Evolutionary conservation across 37 sponge, comb jelly and placozoan species (phyloP), one percentile per base, ranked within the genome.

Genomic region (Oscarella lobularis): DNA sequence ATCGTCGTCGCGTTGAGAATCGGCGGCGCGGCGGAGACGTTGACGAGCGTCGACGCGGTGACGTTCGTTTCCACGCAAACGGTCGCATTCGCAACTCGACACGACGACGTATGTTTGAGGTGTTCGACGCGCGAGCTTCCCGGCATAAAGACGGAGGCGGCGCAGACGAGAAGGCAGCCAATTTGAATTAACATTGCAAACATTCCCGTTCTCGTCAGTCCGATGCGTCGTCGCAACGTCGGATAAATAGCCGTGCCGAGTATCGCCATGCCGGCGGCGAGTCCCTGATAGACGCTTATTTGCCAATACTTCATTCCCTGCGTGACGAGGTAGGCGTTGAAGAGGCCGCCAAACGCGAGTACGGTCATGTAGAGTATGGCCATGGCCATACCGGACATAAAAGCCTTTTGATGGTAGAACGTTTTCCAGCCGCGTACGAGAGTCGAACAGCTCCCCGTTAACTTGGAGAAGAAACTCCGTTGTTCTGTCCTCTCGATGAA

Each of bases 281-380:
- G 27, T 2, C 87, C 94, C 39, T 93, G 87, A 33, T 40, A 70
- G 1, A 88, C 67, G 0, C 94, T 89, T 6, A 93, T 83, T 6
- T 79, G 70, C n/a, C 77, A 71, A 6, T 81, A 77, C 0, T 67
- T 34, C 69, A 96, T 66, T 2, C 92, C 89, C 54, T 92, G 92
- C 0, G 91, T 85, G 29, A 81, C 73, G 82, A 97, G 88, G 67
- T 90, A 93, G 27, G 87, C 85, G 6, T 88, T 70, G 2, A 91
- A 90, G 73, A 97, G 85, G 20, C 91, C 88, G 41, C 84, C 86
- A 78, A 93, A 93, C 0, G 93, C 98, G 33, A 97, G 85, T 9
- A 97, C 98, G 1, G 98, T 97, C 68, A 93, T 80, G 79, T 97
- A 97, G 41, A 97, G 73, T 40, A 80, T 39, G 9, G 93, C 91